A percentile compares a stretch with the other conserved stretches of the same genome.
phyloP scores from a whole-genome alignment of 2,113 vertebrate genomes.

The Lepus europaeus region DNA sequence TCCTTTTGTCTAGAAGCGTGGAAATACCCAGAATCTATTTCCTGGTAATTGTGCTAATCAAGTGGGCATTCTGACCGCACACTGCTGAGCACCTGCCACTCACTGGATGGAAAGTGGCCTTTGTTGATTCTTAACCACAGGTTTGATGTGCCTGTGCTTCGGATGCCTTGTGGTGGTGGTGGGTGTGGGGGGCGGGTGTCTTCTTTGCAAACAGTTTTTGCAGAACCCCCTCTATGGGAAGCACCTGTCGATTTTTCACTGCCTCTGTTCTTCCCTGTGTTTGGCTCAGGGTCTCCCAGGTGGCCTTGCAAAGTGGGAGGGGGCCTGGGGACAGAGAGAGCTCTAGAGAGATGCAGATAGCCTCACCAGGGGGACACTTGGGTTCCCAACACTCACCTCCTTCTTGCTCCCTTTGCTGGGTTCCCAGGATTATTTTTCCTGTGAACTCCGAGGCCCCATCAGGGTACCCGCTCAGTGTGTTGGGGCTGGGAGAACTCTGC shows the following conservation, averaged over 20 bases:
- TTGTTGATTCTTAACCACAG: conserved; percentile 57
- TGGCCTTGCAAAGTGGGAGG: neutral
- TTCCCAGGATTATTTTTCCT: neutral
- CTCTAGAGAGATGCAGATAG: neutral
- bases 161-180: neutral
- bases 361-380: neutral
- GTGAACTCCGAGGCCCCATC: neutral
- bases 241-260: conserved; percentile 41
- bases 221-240: conserved; percentile 54
- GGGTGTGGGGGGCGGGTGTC: too few relatives aligned
- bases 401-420: neutral
- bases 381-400: neutral
- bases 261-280: neutral
- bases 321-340: neutral
- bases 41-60: conserved; percentile 71
- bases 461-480: neutral
- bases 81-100: conserved; percentile 64
- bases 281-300: neutral
- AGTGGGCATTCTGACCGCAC: conserved; percentile 48
- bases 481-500: neutral
- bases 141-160: conserved; percentile 69
- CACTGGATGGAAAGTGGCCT: conserved; percentile 4
- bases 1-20: conserved; percentile 54
- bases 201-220: neutral
- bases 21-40: conserved; percentile 72